Conservation (phyloP, 2,797 vertebrate species). For the Parambassis ranga region DNA sequence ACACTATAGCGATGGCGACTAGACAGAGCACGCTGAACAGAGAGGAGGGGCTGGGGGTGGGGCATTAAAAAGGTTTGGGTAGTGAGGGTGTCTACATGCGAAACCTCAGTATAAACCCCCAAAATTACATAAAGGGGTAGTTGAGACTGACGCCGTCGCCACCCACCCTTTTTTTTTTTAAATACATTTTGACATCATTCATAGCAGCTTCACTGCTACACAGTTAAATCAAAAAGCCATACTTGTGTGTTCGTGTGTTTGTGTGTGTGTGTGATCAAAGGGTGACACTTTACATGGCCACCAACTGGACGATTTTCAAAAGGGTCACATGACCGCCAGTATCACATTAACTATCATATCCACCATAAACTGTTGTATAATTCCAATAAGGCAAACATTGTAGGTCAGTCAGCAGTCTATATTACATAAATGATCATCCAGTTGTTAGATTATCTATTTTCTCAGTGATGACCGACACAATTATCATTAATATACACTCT, state of each 20-base stretch:
- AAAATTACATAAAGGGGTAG: conserved; percentile 59
- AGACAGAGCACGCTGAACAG: conserved; percentile 63
- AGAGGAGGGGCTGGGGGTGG: background rate
- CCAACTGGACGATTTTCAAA: conserved; percentile 60
- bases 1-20: conserved; percentile 60
- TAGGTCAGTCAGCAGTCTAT: conserved; percentile 72
- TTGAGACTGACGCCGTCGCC: conserved; percentile 54
- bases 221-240: conserved; percentile 60
- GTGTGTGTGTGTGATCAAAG: conserved; percentile 43
- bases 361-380: conserved; percentile 61
- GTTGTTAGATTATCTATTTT: conserved; percentile 69
- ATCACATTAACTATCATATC: conserved; percentile 62
- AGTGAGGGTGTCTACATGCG: conserved; percentile 68
- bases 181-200: conserved; percentile 84
- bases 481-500: conserved; percentile 70
- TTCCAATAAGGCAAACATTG: conserved; percentile 77
- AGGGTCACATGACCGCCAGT: conserved; percentile 64
- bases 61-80: conserved; percentile 50
- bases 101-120: conserved; percentile 68
- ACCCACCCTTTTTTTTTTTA: conserved; percentile 50
- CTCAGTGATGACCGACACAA: conserved; percentile 63
- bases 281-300: conserved; percentile 62
- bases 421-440: conserved; percentile 65
- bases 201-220: conserved; percentile 71
- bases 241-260: conserved; percentile 26